Percentiles rank a stretch among this genome's conserved stretches.
Evolutionary conservation across 2,113 vertebrate species (phyloP).

Genomic region (Dasyprocta punctata): DNA sequence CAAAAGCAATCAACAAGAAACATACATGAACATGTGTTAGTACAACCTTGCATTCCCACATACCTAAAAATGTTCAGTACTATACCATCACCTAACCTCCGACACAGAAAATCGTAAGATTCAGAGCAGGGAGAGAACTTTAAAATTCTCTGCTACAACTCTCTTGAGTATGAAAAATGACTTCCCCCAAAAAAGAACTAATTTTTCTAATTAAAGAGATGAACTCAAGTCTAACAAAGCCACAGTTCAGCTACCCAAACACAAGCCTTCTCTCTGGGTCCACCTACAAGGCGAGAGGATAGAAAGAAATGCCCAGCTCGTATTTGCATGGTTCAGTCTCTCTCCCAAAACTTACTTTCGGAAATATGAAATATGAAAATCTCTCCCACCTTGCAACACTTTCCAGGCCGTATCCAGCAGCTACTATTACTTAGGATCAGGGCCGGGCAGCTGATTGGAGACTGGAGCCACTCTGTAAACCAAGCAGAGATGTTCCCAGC

Average conservation of each 20-base stretch:
- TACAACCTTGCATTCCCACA: background rate
- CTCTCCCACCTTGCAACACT: background rate
- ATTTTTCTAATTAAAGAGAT: background rate
- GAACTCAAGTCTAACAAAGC: background rate
- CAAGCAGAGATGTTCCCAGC: background rate
- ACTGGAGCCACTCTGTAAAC: background rate
- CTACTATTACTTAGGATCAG: background rate
- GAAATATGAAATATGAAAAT: conserved; percentile 7
- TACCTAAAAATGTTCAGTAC: background rate
- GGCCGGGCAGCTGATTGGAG: background rate
- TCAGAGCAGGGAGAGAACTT: background rate
- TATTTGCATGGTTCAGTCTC: background rate
- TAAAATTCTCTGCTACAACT: background rate
- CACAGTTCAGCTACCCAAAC: background rate
- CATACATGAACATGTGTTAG: background rate
- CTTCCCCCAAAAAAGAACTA: background rate
- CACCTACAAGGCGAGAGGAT: background rate
- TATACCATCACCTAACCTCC: background rate
- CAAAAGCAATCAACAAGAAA: background rate
- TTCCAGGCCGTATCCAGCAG: background rate
- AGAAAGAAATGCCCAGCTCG: background rate
- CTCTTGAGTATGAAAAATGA: conserved; percentile 4
- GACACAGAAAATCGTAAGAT: background rate
- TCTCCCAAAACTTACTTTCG: conserved; percentile 27
- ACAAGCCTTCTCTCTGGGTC: background rate